Evolutionary conservation across 2,888 invertebrate genomes (phyloP).

Genomic region (Rotaria socialis): DNA sequence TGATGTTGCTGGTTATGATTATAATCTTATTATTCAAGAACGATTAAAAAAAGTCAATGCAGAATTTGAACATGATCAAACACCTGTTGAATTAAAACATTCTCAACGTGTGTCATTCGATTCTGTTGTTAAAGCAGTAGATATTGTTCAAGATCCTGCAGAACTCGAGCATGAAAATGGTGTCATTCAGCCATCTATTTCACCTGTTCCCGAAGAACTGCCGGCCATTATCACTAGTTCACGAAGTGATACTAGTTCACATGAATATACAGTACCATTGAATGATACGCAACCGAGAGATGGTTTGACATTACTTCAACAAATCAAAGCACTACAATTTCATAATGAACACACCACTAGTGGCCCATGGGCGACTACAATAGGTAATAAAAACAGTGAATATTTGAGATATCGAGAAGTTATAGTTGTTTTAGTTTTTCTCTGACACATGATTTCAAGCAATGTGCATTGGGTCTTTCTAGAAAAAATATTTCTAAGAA

Average conservation of each 20-base stretch:
- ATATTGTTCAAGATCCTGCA: background rate
- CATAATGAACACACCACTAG: background rate
- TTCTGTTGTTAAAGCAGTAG: conserved; percentile 5
- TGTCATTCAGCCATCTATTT: background rate
- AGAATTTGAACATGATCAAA: conserved; percentile 17
- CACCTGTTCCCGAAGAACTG: background rate
- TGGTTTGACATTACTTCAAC: background rate
- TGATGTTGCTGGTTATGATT: background rate
- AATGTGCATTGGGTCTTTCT: too few species aligned
- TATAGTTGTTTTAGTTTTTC: background rate
- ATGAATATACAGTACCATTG: conserved; percentile 13
- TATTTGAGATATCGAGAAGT: background rate
- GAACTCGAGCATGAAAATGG: background rate
- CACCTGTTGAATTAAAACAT: background rate
- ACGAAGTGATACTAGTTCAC: background rate
- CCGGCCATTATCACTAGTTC: background rate
- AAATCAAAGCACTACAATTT: conserved; percentile 26
- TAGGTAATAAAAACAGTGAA: background rate
- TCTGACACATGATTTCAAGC: too few species aligned
- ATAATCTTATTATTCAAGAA: background rate
- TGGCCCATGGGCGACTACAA: background rate
- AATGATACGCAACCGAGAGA: background rate
- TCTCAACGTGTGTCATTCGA: background rate
- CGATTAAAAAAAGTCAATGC: conserved; percentile 14
- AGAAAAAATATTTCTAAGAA: too few species aligned